Percentiles rank a stretch among this genome's conserved stretches.
phyloP scores from a whole-genome alignment of 2,888 invertebrate species.

The Plusia festucae region DNA sequence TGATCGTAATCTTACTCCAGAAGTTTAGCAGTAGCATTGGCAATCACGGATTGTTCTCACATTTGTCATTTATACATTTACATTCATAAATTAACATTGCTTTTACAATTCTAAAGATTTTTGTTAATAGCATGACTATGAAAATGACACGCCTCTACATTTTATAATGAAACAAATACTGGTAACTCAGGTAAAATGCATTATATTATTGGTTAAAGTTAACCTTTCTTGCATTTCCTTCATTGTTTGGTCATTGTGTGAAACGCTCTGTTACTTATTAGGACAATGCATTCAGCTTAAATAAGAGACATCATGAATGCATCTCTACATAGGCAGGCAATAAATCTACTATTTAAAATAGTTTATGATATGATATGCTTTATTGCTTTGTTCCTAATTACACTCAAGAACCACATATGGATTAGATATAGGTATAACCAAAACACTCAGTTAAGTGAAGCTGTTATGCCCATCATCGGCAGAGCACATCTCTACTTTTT shows the following conservation, averaged over 20 bases:
- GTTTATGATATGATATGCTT: not conserved
- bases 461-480: slow-evolving; percentile 53
- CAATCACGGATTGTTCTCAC: slow-evolving; percentile 38
- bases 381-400: slow-evolving; percentile 1
- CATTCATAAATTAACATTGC: not conserved
- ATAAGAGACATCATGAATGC: slow-evolving; percentile 11
- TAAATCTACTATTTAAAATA: not conserved
- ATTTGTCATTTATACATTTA: slow-evolving; percentile 9
- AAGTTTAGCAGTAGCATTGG: slow-evolving; percentile 39
- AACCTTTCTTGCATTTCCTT: slow-evolving; percentile 63
- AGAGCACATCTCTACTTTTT: slow-evolving; percentile 67
- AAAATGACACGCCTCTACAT: not conserved
- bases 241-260: slow-evolving; percentile 44
- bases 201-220: slow-evolving; percentile 55
- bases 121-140: not conserved
- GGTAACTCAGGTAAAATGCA: slow-evolving; percentile 46
- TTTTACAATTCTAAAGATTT: not conserved
- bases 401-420: not conserved
- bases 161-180: slow-evolving; percentile 42
- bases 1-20: slow-evolving; percentile 61
- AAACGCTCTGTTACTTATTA: slow-evolving; percentile 24
- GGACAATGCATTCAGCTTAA: slow-evolving; percentile 18
- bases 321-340: not conserved
- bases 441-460: slow-evolving; percentile 49
- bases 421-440: not conserved